These are phyloP conservation scores for Azemiops feae DNA, from an alignment of 2,113 vertebrate genomes.

Conservation along the genomic window DNA sequence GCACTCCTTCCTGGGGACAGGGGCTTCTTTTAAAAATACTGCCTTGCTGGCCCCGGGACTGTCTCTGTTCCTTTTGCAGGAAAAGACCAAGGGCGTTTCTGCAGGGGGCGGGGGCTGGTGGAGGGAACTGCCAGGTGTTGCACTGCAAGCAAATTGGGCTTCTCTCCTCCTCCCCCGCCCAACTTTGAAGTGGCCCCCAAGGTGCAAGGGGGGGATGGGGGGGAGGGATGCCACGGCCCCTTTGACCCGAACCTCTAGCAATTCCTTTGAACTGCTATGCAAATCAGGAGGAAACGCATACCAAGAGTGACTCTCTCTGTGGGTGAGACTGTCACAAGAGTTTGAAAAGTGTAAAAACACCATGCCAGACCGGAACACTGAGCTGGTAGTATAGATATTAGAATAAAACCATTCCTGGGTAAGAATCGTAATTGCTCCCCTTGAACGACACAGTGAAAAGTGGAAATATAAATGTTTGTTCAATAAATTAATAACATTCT, in stretches of 20 bases:
- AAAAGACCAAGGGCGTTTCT: not conserved
- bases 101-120: not conserved
- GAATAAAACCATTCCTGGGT: not conserved
- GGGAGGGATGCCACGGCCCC: not conserved
- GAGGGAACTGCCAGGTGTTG: not conserved
- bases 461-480: not conserved
- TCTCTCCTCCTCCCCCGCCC: not conserved
- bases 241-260: not conserved
- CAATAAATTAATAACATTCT: not conserved
- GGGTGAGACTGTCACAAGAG: not conserved
- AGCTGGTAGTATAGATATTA: not conserved
- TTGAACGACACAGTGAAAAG: not conserved
- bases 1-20: not conserved
- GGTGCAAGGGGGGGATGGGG: not conserved
- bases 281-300: not conserved
- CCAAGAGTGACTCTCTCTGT: not conserved
- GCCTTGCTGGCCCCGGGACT: not conserved
- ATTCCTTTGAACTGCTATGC: not conserved
- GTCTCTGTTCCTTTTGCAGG: not conserved
- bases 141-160: not conserved
- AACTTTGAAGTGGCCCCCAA: not conserved
- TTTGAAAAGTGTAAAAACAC: not conserved
- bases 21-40: not conserved
- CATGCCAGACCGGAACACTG: not conserved
- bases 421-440: not conserved